Evolutionary conservation across 2,113 vertebrate species (phyloP).

Genomic region (Macrotus californicus): DNA sequence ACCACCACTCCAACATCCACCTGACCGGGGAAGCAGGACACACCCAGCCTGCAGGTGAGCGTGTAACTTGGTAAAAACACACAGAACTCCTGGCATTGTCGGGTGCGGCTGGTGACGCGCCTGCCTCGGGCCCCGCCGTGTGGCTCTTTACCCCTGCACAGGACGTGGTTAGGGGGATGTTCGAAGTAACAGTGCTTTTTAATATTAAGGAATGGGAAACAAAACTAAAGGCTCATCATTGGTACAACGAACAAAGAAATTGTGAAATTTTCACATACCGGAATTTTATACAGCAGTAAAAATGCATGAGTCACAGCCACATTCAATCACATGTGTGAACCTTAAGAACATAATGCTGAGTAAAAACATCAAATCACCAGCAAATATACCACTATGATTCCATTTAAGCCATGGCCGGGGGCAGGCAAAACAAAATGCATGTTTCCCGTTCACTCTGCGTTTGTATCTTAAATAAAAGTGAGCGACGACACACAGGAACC

Average conservation of each 20-base stretch:
- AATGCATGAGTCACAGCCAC: neutral
- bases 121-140: neutral
- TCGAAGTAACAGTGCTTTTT: neutral
- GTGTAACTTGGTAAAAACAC: neutral
- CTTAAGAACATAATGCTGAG: neutral
- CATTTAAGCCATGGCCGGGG: neutral
- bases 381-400: neutral
- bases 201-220: neutral
- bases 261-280: neutral
- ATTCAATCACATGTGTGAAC: neutral
- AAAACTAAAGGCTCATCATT: neutral
- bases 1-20: neutral
- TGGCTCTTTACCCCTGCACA: neutral
- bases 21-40: neutral
- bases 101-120: neutral
- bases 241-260: neutral
- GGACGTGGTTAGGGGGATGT: rapidly evolving
- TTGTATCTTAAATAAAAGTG: neutral
- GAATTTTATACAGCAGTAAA: neutral
- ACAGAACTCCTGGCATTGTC: neutral
- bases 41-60: neutral
- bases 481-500: neutral
- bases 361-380: neutral
- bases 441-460: neutral
- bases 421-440: neutral